phyloP scores from a whole-genome alignment of 2,888 invertebrate species.

The Drosophila percnosoma region DNA sequence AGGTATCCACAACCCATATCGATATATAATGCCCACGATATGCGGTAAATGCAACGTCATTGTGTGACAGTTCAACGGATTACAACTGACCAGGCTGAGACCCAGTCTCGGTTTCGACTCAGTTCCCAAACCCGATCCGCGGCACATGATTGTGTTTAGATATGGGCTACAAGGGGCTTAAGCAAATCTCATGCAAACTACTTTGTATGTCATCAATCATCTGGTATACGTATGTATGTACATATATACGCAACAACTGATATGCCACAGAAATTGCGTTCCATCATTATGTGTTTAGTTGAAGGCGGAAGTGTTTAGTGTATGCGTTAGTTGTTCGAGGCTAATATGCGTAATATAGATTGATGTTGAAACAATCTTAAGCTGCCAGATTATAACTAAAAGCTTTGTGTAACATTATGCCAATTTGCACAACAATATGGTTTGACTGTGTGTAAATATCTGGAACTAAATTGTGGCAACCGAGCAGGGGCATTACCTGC shows the following conservation, averaged over 20 bases:
- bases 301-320: constrained; percentile 68
- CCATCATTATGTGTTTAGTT: constrained; percentile 53
- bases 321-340: constrained; percentile 25
- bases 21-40: constrained; percentile 24
- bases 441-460: background rate
- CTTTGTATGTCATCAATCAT: constrained; percentile 71
- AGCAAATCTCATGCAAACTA: constrained; percentile 65
- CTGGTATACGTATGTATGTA: constrained; percentile 12
- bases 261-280: constrained; percentile 24
- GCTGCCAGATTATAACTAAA: constrained; percentile 45
- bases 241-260: background rate
- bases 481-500: background rate
- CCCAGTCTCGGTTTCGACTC: constrained; percentile 7
- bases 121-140: constrained; percentile 36
- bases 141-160: constrained; percentile 54
- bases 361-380: constrained; percentile 61
- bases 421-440: constrained; percentile 36
- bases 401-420: constrained; percentile 38
- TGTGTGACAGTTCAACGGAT: constrained; percentile 55
- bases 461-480: background rate
- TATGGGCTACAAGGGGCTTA: constrained; percentile 38
- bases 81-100: constrained; percentile 51
- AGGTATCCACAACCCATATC: background rate
- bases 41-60: constrained; percentile 47
- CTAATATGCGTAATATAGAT: constrained; percentile 63